A percentile compares a stretch with the other conserved stretches of the same genome.
Conservation (phyloP, 2,797 vertebrate genomes). For the Pantherophis alleghaniensis region DNA sequence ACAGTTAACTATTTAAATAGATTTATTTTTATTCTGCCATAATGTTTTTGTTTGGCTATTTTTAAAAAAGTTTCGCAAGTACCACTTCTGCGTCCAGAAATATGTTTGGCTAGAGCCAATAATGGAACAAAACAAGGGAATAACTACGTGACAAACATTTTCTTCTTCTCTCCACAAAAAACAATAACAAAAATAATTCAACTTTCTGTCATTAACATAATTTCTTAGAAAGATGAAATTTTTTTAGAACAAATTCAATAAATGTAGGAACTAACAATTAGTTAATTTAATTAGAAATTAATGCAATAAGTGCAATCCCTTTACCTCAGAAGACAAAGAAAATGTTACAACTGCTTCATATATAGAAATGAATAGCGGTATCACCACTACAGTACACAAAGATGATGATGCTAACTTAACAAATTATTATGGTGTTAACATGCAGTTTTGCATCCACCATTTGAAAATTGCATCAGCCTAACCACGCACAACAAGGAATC, state of each 20-base stretch:
- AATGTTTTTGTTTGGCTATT: not conserved
- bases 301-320: not conserved
- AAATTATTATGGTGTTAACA: not conserved
- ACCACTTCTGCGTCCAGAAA: not conserved
- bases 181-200: not conserved
- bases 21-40: not conserved
- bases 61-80: not conserved
- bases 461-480: not conserved
- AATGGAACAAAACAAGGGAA: not conserved
- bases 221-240: not conserved
- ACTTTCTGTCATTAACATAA: not conserved
- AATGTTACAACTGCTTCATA: not conserved
- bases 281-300: not conserved
- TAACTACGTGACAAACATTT: not conserved
- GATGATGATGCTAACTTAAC: conserved; percentile 1
- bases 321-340: not conserved
- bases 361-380: not conserved
- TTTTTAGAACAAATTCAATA: not conserved
- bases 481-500: not conserved
- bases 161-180: not conserved
- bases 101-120: not conserved
- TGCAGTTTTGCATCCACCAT: not conserved
- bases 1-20: not conserved
- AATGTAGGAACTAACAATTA: not conserved
- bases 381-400: not conserved